Percentiles rank a stretch among this genome's conserved stretches.
Conservation (phyloP, 2,797 vertebrate genomes). For the Serranus cabrilla region DNA sequence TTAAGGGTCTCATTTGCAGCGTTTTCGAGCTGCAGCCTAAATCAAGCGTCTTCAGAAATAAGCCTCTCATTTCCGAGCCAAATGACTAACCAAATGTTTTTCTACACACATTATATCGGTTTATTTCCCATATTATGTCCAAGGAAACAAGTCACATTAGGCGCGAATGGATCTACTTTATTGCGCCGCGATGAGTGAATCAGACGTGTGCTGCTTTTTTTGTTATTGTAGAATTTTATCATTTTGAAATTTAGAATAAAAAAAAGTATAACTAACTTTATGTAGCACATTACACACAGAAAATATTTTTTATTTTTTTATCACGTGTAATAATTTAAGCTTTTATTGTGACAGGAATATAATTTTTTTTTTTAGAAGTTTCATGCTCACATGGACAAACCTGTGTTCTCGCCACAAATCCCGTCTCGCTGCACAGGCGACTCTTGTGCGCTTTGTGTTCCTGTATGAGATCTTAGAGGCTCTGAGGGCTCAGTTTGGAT, state of each 20-base stretch:
- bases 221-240: neutral
- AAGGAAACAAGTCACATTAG: slow-evolving; percentile 42
- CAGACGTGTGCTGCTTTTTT: slow-evolving; percentile 8
- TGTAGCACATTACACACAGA: too few relatives aligned
- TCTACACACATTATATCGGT: slow-evolving; percentile 21
- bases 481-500: slow-evolving; percentile 72
- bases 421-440: slow-evolving; percentile 46
- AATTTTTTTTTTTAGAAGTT: slow-evolving; percentile 50
- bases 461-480: slow-evolving; percentile 65
- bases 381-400: slow-evolving; percentile 52
- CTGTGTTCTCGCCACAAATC: slow-evolving; percentile 50
- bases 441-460: slow-evolving; percentile 68
- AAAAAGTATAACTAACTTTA: neutral
- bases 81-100: slow-evolving; percentile 65
- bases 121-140: slow-evolving; percentile 37
- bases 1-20: slow-evolving; percentile 97
- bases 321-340: neutral
- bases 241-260: neutral
- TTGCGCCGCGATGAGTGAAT: neutral
- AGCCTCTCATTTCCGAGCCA: slow-evolving; percentile 61
- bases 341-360: neutral
- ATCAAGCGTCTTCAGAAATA: slow-evolving; percentile 66
- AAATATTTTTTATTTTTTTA: neutral
- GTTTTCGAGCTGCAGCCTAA: slow-evolving; percentile 54
- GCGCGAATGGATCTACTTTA: slow-evolving; percentile 10